Base-by-base conservation (phyloP, 2,113 vertebrate genomes). In the Elaphurus davidianus region DNA sequence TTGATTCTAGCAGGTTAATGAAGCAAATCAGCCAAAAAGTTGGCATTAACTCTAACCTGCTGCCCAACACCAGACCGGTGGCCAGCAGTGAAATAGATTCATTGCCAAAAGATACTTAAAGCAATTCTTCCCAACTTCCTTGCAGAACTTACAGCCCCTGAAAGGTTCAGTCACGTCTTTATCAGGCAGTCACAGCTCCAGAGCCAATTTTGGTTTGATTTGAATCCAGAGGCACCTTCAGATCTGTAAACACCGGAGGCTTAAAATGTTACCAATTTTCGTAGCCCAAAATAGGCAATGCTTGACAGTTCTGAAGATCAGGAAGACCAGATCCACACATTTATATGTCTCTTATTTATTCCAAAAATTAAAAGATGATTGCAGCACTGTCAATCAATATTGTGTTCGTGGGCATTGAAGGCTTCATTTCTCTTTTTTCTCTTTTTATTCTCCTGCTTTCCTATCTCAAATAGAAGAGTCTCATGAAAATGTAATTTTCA, bases 151-250 rank as follows among this genome's bases (percentile, higher is more conserved):
- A 19, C 30, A 60, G 50, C 21, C 27, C 62, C 47, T 3, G 1
- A 55, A 40, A 54, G 6, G 10, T 57, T 64, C 27, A 2, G 19
- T 36, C 54, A 1, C 0, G 0, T 92, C 91, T 96, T 90, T 78
- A 12, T 57, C 45, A 87, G 62, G 33, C 60, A 92, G 0, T 81
- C 6, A 13, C 50, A 78, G 17, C 23, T 62, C 67, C 71, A 60
- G 87, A 83, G 60, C 71, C 67, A 15, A 4, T 43, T 71, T 33
- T 36, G 57, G n/a, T 43, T 96, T 59, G 64, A 89, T 67, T 30
- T 94, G 59, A 76, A 94, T 91, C 86, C 94, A 93, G 89, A 93
- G 62, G 45, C 59, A 90, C 33, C 85, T 85, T 90, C 86, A 83
- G 86, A 90, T 50, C 55, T 87, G 50, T 67, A 55, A 81, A 87